These are phyloP conservation scores for Trachymyrmex cornetzi DNA, from an alignment of 1,140 invertebrate species.

Conservation along the genomic window DNA sequence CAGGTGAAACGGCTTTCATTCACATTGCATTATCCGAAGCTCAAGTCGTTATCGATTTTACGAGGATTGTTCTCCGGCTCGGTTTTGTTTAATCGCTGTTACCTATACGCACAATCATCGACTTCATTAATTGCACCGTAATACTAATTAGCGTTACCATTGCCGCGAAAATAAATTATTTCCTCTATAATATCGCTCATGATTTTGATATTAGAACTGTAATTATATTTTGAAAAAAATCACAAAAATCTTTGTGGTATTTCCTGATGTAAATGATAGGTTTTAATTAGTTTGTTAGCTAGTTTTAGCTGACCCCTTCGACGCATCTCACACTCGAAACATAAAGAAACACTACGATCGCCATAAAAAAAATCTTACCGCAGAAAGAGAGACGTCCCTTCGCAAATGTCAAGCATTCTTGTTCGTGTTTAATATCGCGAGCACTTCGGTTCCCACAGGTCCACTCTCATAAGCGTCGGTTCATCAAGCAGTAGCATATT, in stretches of 20 bases:
- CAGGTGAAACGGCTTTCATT: conserved; percentile 62
- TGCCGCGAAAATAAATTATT: conserved; percentile 17
- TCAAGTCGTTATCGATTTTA: conserved; percentile 61
- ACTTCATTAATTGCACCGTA: conserved; percentile 5
- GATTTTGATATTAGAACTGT: neutral
- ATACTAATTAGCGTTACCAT: conserved; percentile 42
- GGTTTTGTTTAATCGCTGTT: conserved; percentile 46
- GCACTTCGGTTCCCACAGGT: conserved; percentile 84
- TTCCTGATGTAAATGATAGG: neutral
- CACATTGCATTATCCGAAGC: conserved; percentile 51
- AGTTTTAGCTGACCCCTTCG: conserved; percentile 7
- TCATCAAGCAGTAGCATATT: conserved; percentile 84
- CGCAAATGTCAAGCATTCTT: conserved; percentile 39
- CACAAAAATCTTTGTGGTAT: neutral
- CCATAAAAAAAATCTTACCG: conserved; percentile 4
- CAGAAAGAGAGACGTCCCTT: conserved; percentile 5
- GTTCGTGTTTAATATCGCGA: conserved; percentile 41
- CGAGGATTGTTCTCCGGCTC: conserved; percentile 50
- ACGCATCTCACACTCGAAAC: conserved; percentile 18
- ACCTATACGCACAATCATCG: neutral
- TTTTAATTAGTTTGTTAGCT: conserved; percentile 1
- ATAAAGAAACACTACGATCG: conserved; percentile 6
- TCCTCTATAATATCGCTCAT: neutral
- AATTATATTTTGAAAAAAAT: neutral
- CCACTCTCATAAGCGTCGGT: conserved; percentile 75